phyloP scores from a whole-genome alignment of 2,888 invertebrate species.

The Azorinus chamasolen region DNA sequence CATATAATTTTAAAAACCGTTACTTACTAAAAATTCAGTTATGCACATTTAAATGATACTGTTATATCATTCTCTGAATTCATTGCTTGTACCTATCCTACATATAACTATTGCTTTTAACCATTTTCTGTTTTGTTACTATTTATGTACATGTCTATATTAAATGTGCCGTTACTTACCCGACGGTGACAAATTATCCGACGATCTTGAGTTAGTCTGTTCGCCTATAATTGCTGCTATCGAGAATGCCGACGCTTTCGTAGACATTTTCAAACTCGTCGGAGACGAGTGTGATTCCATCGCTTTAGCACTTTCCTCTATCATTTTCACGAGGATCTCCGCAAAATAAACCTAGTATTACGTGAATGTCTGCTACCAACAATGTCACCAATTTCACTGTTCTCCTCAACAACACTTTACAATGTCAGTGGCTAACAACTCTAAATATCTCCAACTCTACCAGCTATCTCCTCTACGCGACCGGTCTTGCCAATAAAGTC shows the following conservation, averaged over 20 bases:
- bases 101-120: no score
- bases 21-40: no score
- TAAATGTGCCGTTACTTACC: constrained; percentile 25
- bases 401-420: background rate
- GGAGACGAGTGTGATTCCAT: constrained; percentile 24
- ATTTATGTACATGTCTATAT: no score
- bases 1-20: no score
- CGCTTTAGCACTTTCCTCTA: constrained; percentile 31
- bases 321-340: constrained; percentile 20
- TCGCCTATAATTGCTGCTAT: constrained; percentile 95
- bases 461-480: background rate
- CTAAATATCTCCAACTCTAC: constrained; percentile 9
- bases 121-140: no score
- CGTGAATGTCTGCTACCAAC: background rate
- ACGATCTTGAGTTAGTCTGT: constrained; percentile 40
- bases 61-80: no score
- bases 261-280: constrained; percentile 66
- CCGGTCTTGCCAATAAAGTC: constrained; percentile 11
- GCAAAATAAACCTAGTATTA: background rate
- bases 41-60: no score
- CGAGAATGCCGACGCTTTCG: constrained; percentile 97
- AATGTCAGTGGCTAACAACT: background rate
- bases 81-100: no score
- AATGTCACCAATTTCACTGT: background rate
- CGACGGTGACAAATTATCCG: constrained; percentile 62